Evolutionary conservation across 2,888 invertebrate species (phyloP).

Genomic region (Philopedon plagiatum): DNA sequence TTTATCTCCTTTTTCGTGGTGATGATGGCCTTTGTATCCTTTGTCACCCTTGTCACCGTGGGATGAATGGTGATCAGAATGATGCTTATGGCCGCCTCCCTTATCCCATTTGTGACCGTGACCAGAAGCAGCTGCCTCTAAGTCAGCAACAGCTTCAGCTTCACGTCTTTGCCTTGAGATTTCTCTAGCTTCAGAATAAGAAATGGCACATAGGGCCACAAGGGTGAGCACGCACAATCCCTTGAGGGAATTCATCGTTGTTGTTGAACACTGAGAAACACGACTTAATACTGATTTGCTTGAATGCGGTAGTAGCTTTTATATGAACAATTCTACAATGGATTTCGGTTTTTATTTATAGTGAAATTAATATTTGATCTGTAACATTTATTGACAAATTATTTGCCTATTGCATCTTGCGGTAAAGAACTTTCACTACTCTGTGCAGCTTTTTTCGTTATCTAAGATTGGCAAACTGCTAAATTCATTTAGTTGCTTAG

Average conservation of each 20-base stretch:
- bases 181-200: constrained; percentile 71
- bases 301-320: constrained; percentile 56
- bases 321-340: constrained; percentile 55
- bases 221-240: constrained; percentile 80
- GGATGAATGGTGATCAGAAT: constrained; percentile 72
- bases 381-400: constrained; percentile 62
- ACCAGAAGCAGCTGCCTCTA: constrained; percentile 72
- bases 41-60: constrained; percentile 77
- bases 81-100: constrained; percentile 73
- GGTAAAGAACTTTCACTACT: constrained; percentile 63
- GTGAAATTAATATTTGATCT: constrained; percentile 61
- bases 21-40: constrained; percentile 77
- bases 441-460: constrained; percentile 56
- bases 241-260: constrained; percentile 71
- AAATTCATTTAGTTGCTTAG: constrained; percentile 27
- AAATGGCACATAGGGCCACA: constrained; percentile 69
- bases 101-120: constrained; percentile 69
- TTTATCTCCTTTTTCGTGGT: constrained; percentile 75
- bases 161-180: constrained; percentile 67
- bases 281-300: constrained; percentile 58
- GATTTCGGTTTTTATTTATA: constrained; percentile 56
- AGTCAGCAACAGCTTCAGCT: constrained; percentile 49
- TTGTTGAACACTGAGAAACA: constrained; percentile 49
- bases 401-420: constrained; percentile 63
- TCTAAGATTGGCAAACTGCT: constrained; percentile 54